Percentiles rank a stretch among this genome's conserved stretches.
Evolutionary conservation across 2,113 vertebrate genomes (phyloP).

Genomic region (Chaenogobius annularis): DNA sequence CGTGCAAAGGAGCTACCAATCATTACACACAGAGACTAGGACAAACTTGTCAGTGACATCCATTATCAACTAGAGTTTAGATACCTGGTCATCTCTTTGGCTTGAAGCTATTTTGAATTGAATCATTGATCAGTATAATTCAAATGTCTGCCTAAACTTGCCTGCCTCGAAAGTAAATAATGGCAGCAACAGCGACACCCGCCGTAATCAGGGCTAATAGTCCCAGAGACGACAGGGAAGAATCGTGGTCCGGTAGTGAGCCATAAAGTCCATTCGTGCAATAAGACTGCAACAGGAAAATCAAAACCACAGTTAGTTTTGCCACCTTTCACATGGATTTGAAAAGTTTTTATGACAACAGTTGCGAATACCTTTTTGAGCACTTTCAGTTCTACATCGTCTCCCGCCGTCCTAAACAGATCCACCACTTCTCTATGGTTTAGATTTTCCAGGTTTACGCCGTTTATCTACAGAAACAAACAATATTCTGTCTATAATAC

Average conservation of each 20-base stretch:
- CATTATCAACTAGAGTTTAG: slow-evolving; percentile 34
- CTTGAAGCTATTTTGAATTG: slow-evolving; percentile 51
- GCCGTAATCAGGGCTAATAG: slow-evolving; percentile 36
- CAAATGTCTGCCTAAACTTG: slow-evolving; percentile 42
- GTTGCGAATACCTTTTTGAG: slow-evolving; percentile 80
- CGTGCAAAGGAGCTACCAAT: slow-evolving; percentile 46
- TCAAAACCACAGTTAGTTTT: background rate
- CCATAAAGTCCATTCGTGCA: slow-evolving; percentile 57
- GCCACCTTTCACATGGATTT: background rate
- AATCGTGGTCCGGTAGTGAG: slow-evolving; percentile 35
- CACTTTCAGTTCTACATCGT: slow-evolving; percentile 83
- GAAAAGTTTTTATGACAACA: background rate
- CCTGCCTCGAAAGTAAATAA: slow-evolving; percentile 51
- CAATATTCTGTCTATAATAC: background rate
- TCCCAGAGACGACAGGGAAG: slow-evolving; percentile 24
- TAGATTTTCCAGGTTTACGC: slow-evolving; percentile 79
- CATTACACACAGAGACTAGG: slow-evolving; percentile 23
- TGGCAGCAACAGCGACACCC: slow-evolving; percentile 8
- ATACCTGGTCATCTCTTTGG: slow-evolving; percentile 55
- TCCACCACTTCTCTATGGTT: slow-evolving; percentile 85
- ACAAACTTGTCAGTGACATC: slow-evolving; percentile 37
- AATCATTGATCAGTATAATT: slow-evolving; percentile 47
- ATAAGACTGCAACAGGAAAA: slow-evolving; percentile 41
- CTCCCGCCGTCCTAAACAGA: slow-evolving; percentile 87
- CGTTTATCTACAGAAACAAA: slow-evolving; percentile 83